Conservation (phyloP, 2,113 vertebrate species). For the Microcebus ravelobensis region DNA sequence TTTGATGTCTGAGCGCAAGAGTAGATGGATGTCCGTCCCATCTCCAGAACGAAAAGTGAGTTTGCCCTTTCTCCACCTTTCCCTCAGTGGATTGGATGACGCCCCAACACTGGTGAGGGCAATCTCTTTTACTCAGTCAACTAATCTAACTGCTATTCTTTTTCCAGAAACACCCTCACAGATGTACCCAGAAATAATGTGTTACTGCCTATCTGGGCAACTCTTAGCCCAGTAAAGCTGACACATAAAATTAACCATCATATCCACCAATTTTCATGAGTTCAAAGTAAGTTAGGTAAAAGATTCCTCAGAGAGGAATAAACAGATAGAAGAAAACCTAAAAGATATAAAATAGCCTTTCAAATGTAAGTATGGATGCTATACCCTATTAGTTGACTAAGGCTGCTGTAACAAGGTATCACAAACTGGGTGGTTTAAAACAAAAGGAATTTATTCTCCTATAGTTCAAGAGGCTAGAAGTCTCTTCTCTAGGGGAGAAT, state of each 20-base stretch:
- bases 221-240: neutral
- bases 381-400: neutral
- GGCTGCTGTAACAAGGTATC: neutral
- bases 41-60: neutral
- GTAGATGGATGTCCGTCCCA: neutral
- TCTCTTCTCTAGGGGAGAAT: too few species aligned
- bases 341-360: neutral
- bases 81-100: neutral
- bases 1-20: neutral
- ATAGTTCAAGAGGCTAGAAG: fast-evolving
- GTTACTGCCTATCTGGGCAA: neutral
- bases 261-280: neutral
- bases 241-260: neutral
- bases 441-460: neutral
- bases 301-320: neutral
- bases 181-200: neutral
- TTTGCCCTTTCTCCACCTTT: fast-evolving
- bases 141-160: neutral
- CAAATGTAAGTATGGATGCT: neutral
- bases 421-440: neutral
- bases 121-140: neutral
- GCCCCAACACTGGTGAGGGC: too few species aligned
- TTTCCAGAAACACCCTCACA: neutral
- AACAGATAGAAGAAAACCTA: neutral
- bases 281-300: neutral